Percentiles rank a stretch among this genome's conserved stretches.
phyloP scores from a whole-genome alignment of 2,888 invertebrate species.

The Dicyrtomina minuta region DNA sequence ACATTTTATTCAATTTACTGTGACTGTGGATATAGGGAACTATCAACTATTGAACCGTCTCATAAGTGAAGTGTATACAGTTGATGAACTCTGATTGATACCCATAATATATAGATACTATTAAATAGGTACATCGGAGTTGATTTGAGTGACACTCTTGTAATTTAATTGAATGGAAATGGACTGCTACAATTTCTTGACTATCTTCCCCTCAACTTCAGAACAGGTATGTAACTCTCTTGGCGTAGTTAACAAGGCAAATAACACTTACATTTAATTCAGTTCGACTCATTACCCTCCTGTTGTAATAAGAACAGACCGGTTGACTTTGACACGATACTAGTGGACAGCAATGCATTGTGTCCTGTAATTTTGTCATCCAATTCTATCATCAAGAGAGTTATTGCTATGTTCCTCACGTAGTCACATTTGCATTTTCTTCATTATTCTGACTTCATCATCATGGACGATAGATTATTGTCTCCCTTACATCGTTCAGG shows the following conservation, averaged over 20 bases:
- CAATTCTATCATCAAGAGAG: neutral
- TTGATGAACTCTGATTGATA: conserved; percentile 14
- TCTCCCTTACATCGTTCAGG: neutral
- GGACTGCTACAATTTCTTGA: conserved; percentile 22
- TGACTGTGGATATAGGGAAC: neutral
- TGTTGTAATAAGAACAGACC: conserved; percentile 22
- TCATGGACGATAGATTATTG: no score
- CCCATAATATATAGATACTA: conserved; percentile 1
- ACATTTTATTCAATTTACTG: neutral
- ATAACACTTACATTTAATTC: conserved; percentile 16
- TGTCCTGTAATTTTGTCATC: neutral
- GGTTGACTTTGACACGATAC: conserved; percentile 19
- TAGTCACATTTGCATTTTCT: neutral
- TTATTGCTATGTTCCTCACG: neutral
- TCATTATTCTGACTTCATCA: neutral
- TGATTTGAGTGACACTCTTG: conserved; percentile 11
- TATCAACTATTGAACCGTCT: conserved; percentile 18
- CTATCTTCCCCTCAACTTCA: conserved; percentile 4
- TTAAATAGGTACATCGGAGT: conserved; percentile 1
- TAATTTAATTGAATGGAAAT: conserved; percentile 17
- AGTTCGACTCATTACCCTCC: conserved; percentile 16
- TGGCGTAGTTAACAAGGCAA: conserved; percentile 1
- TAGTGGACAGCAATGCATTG: conserved; percentile 14
- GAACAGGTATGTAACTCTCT: conserved; percentile 11
- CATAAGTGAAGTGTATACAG: conserved; percentile 17